phyloP scores from a whole-genome alignment of 2,888 invertebrate genomes.

The Ganaspis brasiliensis region DNA sequence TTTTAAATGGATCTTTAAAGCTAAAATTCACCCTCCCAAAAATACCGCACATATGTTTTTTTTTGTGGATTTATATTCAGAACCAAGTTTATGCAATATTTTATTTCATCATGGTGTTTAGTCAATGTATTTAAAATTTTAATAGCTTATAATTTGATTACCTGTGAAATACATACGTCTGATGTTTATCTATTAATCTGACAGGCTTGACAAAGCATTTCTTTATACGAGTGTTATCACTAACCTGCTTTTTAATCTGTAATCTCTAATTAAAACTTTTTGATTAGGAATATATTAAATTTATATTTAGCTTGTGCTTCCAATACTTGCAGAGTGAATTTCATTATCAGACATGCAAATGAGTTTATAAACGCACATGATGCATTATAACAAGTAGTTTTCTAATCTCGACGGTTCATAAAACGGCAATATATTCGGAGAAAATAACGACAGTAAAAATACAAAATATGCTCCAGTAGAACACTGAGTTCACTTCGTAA shows the following conservation, averaged over 20 bases:
- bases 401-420: slow-evolving; percentile 34
- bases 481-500: slow-evolving; percentile 10
- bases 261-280: slow-evolving; percentile 20
- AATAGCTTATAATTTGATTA: too few relatives aligned
- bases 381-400: slow-evolving; percentile 26
- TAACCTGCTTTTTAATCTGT: neutral
- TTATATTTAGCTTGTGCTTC: neutral
- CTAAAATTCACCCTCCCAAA: too few relatives aligned
- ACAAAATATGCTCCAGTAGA: slow-evolving; percentile 22
- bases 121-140: too few relatives aligned
- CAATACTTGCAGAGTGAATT: neutral
- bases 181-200: too few relatives aligned
- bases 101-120: too few relatives aligned
- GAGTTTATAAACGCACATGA: neutral
- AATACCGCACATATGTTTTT: too few relatives aligned
- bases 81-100: too few relatives aligned
- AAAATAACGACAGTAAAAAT: slow-evolving; percentile 35
- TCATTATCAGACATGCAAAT: slow-evolving; percentile 32
- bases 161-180: too few relatives aligned
- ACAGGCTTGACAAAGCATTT: too few relatives aligned
- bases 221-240: neutral
- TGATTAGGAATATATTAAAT: neutral
- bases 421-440: slow-evolving; percentile 17
- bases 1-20: too few relatives aligned
- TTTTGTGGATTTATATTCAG: too few relatives aligned